Evolutionary conservation across 2,113 vertebrate species (phyloP), one percentile per base, ranked within the genome.

Genomic region (Ia io): DNA sequence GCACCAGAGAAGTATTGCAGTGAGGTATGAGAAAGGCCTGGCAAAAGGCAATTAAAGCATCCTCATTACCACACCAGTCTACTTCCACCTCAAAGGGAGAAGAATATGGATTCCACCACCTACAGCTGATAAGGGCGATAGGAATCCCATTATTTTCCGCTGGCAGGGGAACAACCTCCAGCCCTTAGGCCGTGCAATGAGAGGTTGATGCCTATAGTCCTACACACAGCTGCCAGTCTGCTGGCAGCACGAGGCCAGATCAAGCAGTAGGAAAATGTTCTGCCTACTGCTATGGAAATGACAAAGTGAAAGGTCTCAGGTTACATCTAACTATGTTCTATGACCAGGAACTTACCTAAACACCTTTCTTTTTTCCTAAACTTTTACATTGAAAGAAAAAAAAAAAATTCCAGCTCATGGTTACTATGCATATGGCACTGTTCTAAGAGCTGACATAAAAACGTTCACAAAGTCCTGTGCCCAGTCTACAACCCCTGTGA

Each of bases 21-120:
- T 63, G 77, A 96, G 82, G 69, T 88, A 25, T 5, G 77, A 96
- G 94, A 86, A 93, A 91, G 84, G 35, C 35, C 25, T 94, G 53
- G 76, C 76, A 92, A 91, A 94, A 94, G 96, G 80, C 65, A 93
- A 85, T 90, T 90, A 94, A 97, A 92, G 56, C 14, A 84, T 77
- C 69, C 82, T 94, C 85, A 93, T 95, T 37, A 95, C 47, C 22
- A 91, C 40, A 82, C 94, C 51, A 90, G 87, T 94, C 28, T 44
- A 92, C 59, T 89, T 95, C 92, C n/a, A 76, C 79, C 90, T 78
- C 91, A 90, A 80, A 95, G 84, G 70, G n/a, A 93, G 90, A 91
- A 92, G 56, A 96, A 84, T 42, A 73, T 1, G 59, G 86, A 90
- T 49, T 61, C 71, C 16, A 84, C 92, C 73, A 95, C 69, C 84